A percentile compares a stretch with the other conserved stretches of the same genome.
phyloP scores from a whole-genome alignment of 2,888 invertebrate species.

The Oegoconia quadripuncta region DNA sequence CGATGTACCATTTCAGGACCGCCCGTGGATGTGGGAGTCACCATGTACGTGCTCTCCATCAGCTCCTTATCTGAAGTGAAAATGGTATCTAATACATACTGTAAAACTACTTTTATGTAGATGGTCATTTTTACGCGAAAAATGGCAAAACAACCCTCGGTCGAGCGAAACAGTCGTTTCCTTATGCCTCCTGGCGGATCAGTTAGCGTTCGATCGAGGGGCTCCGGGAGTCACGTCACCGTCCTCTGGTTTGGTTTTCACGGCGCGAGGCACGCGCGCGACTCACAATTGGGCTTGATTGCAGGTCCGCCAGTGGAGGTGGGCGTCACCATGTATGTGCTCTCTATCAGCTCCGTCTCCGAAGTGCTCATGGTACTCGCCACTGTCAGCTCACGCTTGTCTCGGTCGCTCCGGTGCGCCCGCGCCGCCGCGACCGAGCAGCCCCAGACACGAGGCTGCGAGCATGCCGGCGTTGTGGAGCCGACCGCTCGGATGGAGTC shows the following conservation, averaged over 20 bases:
- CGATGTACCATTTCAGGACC: constrained; percentile 81
- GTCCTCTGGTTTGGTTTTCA: constrained; percentile 60
- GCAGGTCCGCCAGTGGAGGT: constrained; percentile 98
- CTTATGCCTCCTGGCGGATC: constrained; percentile 4
- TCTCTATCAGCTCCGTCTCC: constrained; percentile 98
- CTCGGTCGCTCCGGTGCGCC: constrained; percentile 58
- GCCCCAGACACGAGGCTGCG: constrained; percentile 78
- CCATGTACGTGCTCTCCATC: constrained; percentile 90
- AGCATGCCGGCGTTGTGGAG: constrained; percentile 63
- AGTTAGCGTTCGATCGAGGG: constrained; percentile 42
- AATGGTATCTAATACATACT: constrained; percentile 83
- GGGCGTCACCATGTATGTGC: constrained; percentile 98
- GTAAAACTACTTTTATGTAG: constrained; percentile 51
- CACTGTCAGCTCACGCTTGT: constrained; percentile 72
- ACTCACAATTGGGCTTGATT: constrained; percentile 79
- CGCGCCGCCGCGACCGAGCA: constrained; percentile 71
- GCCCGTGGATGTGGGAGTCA: constrained; percentile 88
- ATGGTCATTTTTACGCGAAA: constrained; percentile 39
- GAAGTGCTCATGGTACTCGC: constrained; percentile 96
- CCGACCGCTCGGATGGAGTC: constrained; percentile 40
- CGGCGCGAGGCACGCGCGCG: constrained; percentile 62
- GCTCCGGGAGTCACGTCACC: constrained; percentile 38
- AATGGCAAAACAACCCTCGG: constrained; percentile 37
- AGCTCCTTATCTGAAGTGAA: constrained; percentile 90
- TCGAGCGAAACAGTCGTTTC: constrained; percentile 33